phyloP scores from a whole-genome alignment of 2,888 invertebrate species.

The Syrphus vitripennis region DNA sequence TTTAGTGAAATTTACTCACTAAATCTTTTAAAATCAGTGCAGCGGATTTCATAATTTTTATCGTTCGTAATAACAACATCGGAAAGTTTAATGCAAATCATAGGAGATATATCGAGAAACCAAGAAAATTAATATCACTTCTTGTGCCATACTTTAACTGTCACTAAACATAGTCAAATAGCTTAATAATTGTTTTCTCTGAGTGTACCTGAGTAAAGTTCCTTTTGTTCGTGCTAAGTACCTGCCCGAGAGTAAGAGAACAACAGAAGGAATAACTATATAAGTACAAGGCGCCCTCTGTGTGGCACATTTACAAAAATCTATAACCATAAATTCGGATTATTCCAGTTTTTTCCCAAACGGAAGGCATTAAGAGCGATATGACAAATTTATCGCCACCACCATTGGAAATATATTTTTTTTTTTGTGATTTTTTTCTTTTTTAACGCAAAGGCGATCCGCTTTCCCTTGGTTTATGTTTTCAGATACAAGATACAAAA shows the following conservation, averaged over 20 bases:
- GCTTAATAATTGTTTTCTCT: too few relatives aligned
- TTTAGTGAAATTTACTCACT: too few relatives aligned
- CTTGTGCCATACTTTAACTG: too few relatives aligned
- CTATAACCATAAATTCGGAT: constrained; percentile 75
- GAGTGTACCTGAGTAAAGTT: constrained; percentile 8
- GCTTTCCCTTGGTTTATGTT: constrained; percentile 47
- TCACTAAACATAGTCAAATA: too few relatives aligned
- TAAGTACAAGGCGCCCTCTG: constrained; percentile 53
- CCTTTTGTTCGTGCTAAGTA: constrained; percentile 51
- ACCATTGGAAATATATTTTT: constrained; percentile 46
- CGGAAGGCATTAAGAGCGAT: constrained; percentile 76
- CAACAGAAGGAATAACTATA: constrained; percentile 7
- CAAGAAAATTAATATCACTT: too few relatives aligned
- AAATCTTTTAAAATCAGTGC: too few relatives aligned
- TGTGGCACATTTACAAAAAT: constrained; percentile 73
- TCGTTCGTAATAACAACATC: too few relatives aligned
- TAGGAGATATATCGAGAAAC: too few relatives aligned
- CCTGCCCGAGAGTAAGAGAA: constrained; percentile 24
- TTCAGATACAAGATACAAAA: constrained; percentile 29
- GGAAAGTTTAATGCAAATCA: too few relatives aligned
- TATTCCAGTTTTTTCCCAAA: constrained; percentile 72
- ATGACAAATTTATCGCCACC: constrained; percentile 77
- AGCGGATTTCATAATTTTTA: too few relatives aligned
- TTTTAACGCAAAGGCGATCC: neutral
- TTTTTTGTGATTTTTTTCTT: neutral